Evolutionary conservation across 2,113 vertebrate species (phyloP).

Genomic region (Malurus melanocephalus): DNA sequence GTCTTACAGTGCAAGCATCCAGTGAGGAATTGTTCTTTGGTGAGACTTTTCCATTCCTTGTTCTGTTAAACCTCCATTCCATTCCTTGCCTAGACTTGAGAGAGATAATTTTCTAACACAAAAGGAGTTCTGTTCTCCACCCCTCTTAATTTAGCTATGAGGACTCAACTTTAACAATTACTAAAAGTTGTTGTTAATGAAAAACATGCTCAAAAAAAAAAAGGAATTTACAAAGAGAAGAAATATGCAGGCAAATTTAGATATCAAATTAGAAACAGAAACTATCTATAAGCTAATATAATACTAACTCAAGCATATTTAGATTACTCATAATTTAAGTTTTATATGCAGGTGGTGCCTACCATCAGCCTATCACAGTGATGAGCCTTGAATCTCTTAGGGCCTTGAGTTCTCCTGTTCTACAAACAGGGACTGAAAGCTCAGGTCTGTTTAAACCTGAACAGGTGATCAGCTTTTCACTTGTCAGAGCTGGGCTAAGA

Average conservation of each 20-base stretch:
- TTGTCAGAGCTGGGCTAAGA: background rate
- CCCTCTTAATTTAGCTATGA: background rate
- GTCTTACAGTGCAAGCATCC: background rate
- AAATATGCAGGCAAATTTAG: background rate
- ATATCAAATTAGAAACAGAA: background rate
- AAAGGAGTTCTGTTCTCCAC: background rate
- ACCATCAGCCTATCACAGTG: background rate
- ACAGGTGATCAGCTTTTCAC: background rate
- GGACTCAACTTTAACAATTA: background rate
- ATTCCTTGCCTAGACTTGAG: background rate
- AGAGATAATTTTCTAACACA: background rate
- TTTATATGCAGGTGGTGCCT: background rate
- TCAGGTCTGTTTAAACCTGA: background rate
- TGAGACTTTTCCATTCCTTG: background rate
- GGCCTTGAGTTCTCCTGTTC: background rate
- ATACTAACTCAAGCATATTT: background rate
- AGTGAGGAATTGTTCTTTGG: background rate
- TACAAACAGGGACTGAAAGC: background rate
- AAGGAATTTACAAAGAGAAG: background rate
- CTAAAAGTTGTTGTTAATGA: background rate
- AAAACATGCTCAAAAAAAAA: background rate
- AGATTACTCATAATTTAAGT: background rate
- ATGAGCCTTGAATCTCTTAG: background rate
- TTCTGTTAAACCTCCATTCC: background rate
- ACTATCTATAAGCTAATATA: background rate